Evolutionary conservation across 1,140 invertebrate genomes (phyloP), one percentile per base, ranked within the genome.

Genomic region (Sitodiplosis mosellana): DNA sequence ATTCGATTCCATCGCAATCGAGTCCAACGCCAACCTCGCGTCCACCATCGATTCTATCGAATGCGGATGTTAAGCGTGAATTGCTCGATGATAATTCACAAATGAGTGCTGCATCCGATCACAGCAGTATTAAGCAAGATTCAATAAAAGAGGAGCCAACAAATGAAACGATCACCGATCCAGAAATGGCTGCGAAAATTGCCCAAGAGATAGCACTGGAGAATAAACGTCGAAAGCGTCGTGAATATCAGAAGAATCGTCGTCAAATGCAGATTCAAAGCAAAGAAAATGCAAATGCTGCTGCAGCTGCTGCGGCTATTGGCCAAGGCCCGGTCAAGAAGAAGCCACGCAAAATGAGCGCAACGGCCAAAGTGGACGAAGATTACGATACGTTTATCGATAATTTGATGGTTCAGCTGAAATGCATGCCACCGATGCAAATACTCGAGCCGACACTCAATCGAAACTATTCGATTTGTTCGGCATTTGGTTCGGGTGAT

Each of bases 361-460:
- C 27, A 27, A 27, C 27, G 4, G 10, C 27, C 10, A 83, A 86
- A 56, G 69, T 84, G 14, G 84, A 91, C 55, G 89, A 93, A 68
- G 88, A 93, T 66, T 88, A 89, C 63, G 89, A 93, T 60, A 78
- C 78, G 7, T 92, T 83, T 58, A 82, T 91, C 53, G 90, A 92
- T 55, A 82, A 80, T 56, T 69, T 94, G 22, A 83, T 93, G 75
- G 69, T 71, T 19, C 88, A 94, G 59, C 63, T 96, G 34, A 70
- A 85, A 22, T 77, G 80, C 49, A 71, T 95, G 55, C 87, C 85
- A 14, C 74, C 82, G 7, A 79, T 96, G 68, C 75, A 79, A 50
- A 83, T 96, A 38, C 74, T 87, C 50, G 92, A 97, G 63, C 92
- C 93, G 14, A 68, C 80, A 48, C 69, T 96, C 11, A 78, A 80